Conservation (phyloP, 2,113 vertebrate genomes). For the Plotosus lineatus region DNA sequence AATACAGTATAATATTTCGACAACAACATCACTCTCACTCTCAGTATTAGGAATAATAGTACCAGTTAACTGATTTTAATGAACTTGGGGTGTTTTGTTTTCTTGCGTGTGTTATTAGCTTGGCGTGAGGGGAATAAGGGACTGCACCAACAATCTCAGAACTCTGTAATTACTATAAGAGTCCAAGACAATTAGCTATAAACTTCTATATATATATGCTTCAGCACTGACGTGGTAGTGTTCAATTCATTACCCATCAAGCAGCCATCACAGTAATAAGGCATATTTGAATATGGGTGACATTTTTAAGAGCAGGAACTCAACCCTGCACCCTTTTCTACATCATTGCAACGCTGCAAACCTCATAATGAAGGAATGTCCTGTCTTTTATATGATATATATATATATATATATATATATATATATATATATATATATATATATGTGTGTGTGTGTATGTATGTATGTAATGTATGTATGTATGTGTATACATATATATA, state of each 20-base stretch:
- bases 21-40: no score
- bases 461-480: no score
- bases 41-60: neutral
- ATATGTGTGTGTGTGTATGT: no score
- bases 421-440: no score
- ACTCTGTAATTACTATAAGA: neutral
- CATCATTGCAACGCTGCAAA: neutral
- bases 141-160: neutral
- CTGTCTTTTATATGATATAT: no score
- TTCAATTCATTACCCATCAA: neutral
- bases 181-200: neutral
- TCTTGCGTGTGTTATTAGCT: neutral
- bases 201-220: neutral
- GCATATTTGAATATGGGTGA: neutral
- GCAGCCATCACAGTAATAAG: neutral
- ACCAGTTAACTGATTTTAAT: neutral
- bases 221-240: neutral
- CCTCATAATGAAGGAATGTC: conserved; percentile 27
- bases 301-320: neutral
- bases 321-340: conserved; percentile 21
- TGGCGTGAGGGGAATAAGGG: neutral
- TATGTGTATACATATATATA: no score
- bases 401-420: no score
- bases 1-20: neutral
- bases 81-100: neutral